phyloP scores from a whole-genome alignment of 2,888 invertebrate species.

The Drosophila cracens region DNA sequence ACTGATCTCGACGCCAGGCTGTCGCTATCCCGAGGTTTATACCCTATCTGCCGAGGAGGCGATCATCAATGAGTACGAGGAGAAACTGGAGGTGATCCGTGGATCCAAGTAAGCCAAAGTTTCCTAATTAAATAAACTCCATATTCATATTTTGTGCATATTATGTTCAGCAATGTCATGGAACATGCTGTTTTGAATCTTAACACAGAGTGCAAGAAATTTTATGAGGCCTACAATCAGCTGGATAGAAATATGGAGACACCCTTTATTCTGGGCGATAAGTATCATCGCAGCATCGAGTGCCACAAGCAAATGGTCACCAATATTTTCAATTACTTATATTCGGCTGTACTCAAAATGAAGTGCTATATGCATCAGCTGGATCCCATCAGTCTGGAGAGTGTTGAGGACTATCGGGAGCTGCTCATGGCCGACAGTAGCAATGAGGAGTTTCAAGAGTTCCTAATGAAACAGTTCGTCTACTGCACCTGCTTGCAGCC shows the following conservation, averaged over 20 bases:
- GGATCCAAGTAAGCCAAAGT: slow-evolving; percentile 65
- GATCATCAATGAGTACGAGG: slow-evolving; percentile 75
- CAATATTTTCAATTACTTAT: slow-evolving; percentile 78
- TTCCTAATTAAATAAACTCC: neutral
- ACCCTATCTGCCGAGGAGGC: slow-evolving; percentile 75
- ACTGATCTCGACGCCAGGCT: slow-evolving; percentile 66
- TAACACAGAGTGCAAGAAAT: slow-evolving; percentile 53
- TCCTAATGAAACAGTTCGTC: slow-evolving; percentile 60
- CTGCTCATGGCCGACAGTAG: slow-evolving; percentile 46
- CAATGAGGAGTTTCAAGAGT: slow-evolving; percentile 76
- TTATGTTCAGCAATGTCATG: slow-evolving; percentile 51
- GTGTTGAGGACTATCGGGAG: slow-evolving; percentile 74
- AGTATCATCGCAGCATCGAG: slow-evolving; percentile 69
- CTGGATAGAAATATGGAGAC: slow-evolving; percentile 66
- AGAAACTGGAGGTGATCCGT: slow-evolving; percentile 68
- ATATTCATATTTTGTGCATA: neutral
- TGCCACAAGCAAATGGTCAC: slow-evolving; percentile 69
- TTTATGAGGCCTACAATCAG: slow-evolving; percentile 61
- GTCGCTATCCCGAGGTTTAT: slow-evolving; percentile 76
- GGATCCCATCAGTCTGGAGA: slow-evolving; percentile 72
- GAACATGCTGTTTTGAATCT: slow-evolving; percentile 49
- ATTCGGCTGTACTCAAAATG: slow-evolving; percentile 68
- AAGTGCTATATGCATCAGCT: slow-evolving; percentile 73
- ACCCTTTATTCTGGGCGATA: slow-evolving; percentile 75
- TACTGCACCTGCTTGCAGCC: slow-evolving; percentile 76